Percentiles rank a stretch among this genome's conserved stretches.
Conservation (phyloP, 2,888 invertebrate species). For the Pheosia gnoma region DNA sequence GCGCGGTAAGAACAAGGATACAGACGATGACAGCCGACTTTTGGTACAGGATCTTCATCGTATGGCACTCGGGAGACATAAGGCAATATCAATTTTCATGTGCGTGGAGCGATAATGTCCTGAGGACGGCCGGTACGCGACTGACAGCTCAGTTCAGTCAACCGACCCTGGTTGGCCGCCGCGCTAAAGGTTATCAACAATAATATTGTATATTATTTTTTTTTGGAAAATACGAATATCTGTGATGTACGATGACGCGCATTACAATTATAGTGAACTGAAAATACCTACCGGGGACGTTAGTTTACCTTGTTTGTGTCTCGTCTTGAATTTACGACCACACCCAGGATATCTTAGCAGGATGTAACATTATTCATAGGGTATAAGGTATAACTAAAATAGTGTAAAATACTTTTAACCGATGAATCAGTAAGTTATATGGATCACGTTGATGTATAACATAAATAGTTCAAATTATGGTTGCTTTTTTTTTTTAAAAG, state of each 20-base stretch:
- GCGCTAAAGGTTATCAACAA: slow-evolving; percentile 68
- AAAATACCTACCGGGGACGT: neutral
- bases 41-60: slow-evolving; percentile 43
- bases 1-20: slow-evolving; percentile 39
- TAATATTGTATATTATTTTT: slow-evolving; percentile 35
- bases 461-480: too few relatives aligned
- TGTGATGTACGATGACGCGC: slow-evolving; percentile 38
- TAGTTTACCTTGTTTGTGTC: slow-evolving; percentile 1
- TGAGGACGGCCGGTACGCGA: slow-evolving; percentile 53
- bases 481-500: too few relatives aligned
- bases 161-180: slow-evolving; percentile 57
- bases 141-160: slow-evolving; percentile 55
- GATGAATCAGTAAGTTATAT: too few relatives aligned
- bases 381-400: too few relatives aligned
- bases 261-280: slow-evolving; percentile 37
- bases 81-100: slow-evolving; percentile 30
- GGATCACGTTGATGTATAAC: too few relatives aligned
- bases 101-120: slow-evolving; percentile 37
- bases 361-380: too few relatives aligned
- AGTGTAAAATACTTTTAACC: too few relatives aligned
- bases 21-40: slow-evolving; percentile 34
- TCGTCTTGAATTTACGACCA: neutral
- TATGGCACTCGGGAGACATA: slow-evolving; percentile 35
- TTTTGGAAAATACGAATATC: slow-evolving; percentile 49
- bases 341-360: too few relatives aligned